Percentiles rank a stretch among this genome's conserved stretches.
Evolutionary conservation across 2,797 vertebrate species (phyloP).

Genomic region (Oreonectes daqikongensis): DNA sequence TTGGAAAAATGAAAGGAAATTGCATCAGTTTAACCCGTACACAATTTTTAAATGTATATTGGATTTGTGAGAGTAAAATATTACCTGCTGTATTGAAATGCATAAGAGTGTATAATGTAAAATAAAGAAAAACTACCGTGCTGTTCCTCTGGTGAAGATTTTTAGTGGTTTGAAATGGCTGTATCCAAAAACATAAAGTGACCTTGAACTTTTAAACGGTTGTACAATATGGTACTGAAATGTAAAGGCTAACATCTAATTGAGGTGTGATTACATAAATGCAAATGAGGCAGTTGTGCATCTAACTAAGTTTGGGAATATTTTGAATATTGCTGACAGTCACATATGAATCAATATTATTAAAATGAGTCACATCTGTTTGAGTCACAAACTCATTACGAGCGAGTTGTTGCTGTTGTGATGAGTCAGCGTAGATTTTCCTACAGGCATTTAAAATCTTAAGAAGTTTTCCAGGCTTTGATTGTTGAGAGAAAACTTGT

Average conservation of each 20-base stretch:
- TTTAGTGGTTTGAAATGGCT: no score
- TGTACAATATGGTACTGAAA: not conserved
- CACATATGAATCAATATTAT: constrained; percentile 19
- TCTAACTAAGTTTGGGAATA: not conserved
- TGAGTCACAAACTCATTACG: constrained; percentile 16
- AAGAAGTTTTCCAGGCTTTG: not conserved
- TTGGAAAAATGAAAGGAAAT: constrained; percentile 8
- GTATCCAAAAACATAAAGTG: no score
- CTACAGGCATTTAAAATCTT: not conserved
- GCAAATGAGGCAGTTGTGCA: not conserved
- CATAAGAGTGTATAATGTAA: not conserved
- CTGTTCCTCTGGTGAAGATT: no score
- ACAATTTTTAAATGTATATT: not conserved
- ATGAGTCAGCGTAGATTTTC: constrained; percentile 21
- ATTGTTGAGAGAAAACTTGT: not conserved
- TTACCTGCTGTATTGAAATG: not conserved
- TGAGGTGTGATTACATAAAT: not conserved
- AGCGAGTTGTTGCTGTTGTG: not conserved
- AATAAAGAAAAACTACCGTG: no score
- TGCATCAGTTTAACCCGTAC: not conserved
- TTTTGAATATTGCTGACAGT: constrained; percentile 4
- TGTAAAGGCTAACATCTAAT: not conserved
- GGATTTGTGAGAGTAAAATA: not conserved
- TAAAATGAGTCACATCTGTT: constrained; percentile 29
- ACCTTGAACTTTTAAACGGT: no score